Conservation (phyloP, 1,140 invertebrate species). For the Wasmannia auropunctata region DNA sequence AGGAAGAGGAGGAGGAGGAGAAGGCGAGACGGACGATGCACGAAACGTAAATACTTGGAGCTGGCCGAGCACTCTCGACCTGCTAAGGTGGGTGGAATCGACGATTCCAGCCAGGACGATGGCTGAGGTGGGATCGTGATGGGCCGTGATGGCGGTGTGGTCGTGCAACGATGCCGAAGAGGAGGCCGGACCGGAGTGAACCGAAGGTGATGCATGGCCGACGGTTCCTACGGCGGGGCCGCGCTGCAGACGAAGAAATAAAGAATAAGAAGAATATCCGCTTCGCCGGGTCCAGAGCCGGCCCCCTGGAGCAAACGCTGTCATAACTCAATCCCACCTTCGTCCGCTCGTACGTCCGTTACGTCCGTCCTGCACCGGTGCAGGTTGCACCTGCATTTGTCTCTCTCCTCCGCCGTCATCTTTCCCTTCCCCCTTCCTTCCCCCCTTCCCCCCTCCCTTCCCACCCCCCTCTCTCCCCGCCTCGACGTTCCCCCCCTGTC, state of each 20-base stretch:
- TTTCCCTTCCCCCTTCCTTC: conserved; percentile 40
- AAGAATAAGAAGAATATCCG: conserved; percentile 84
- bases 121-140: conserved; percentile 80
- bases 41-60: conserved; percentile 63
- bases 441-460: conserved; percentile 45
- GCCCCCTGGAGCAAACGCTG: conserved; percentile 85
- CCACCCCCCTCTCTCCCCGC: too few relatives aligned
- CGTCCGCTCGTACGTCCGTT: conserved; percentile 74
- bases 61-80: conserved; percentile 43
- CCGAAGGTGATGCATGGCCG: conserved; percentile 85
- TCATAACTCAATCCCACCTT: conserved; percentile 86
- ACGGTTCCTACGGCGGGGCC: conserved; percentile 80
- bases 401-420: conserved; percentile 50
- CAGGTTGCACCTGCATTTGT: conserved; percentile 75
- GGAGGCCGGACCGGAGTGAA: conserved; percentile 83
- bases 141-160: conserved; percentile 80
- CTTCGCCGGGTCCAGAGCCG: conserved; percentile 78
- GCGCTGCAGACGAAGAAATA: conserved; percentile 79
- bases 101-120: conserved; percentile 73
- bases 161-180: conserved; percentile 75
- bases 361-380: conserved; percentile 72
- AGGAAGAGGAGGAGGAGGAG: conserved; percentile 28
- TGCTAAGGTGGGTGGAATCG: conserved; percentile 78
- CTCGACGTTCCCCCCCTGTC: not conserved
- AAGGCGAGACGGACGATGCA: conserved; percentile 54